These are phyloP conservation scores for Rhineura floridana DNA, from an alignment of 2,113 vertebrate species.

Conservation along the genomic window DNA sequence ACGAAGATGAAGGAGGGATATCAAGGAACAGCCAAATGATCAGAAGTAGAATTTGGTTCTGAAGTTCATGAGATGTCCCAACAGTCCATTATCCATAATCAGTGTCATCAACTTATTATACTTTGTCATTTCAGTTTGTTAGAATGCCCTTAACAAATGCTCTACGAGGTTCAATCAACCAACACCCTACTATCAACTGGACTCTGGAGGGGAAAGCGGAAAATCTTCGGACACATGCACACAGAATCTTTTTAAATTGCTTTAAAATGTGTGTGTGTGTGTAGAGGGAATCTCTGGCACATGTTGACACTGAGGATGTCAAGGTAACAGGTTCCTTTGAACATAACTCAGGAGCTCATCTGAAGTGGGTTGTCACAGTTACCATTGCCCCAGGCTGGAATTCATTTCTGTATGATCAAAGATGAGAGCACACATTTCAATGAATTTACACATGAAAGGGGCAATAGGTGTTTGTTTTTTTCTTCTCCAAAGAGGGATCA, in stretches of 20 bases:
- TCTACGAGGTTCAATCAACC: neutral
- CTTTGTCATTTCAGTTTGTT: neutral
- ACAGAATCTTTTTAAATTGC: neutral
- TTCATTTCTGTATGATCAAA: slow-evolving; percentile 7
- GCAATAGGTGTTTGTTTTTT: neutral
- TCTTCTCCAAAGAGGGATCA: neutral
- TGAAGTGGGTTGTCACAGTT: slow-evolving; percentile 37
- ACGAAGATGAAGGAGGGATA: neutral
- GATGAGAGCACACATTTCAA: neutral
- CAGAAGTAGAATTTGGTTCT: neutral
- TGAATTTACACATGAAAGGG: neutral
- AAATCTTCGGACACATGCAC: neutral
- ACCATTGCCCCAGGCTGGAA: neutral
- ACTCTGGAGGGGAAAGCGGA: neutral
- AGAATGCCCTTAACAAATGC: neutral
- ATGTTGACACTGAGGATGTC: neutral
- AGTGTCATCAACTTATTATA: neutral
- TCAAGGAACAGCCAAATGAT: neutral
- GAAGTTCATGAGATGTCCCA: neutral
- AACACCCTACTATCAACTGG: neutral
- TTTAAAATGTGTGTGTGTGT: neutral
- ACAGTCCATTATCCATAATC: neutral
- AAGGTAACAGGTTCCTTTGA: slow-evolving; percentile 41
- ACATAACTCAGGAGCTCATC: neutral
- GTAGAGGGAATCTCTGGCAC: neutral